Evolutionary conservation across 2,113 vertebrate species (phyloP).

Genomic region (Sus scrofa): DNA sequence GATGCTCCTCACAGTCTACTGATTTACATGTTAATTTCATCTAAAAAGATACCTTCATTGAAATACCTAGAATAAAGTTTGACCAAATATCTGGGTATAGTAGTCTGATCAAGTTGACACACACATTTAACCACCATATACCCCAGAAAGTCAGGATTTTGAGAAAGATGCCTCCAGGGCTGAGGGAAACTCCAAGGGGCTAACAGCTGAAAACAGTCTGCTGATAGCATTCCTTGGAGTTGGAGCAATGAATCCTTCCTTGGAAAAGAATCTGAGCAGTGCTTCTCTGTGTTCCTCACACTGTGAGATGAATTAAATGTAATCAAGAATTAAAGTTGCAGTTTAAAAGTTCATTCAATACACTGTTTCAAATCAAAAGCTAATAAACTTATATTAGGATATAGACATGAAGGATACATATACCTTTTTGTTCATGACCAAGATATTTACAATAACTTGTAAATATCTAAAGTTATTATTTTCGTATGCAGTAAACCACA

Average conservation of each 20-base stretch:
- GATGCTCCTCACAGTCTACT: background rate
- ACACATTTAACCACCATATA: background rate
- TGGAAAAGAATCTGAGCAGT: background rate
- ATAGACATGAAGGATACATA: background rate
- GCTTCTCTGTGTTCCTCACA: background rate
- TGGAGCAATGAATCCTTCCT: background rate
- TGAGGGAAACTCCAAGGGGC: background rate
- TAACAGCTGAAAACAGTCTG: background rate
- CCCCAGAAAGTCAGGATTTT: background rate
- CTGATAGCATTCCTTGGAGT: background rate
- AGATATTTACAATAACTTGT: background rate
- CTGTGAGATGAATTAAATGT: background rate
- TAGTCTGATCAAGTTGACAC: background rate
- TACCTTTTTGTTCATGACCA: background rate
- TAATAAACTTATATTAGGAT: constrained; percentile 19
- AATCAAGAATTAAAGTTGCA: background rate
- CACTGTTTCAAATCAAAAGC: background rate
- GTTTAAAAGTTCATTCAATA: background rate
- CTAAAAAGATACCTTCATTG: background rate
- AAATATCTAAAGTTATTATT: background rate
- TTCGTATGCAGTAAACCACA: background rate
- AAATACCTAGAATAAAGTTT: background rate
- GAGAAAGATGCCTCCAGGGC: background rate
- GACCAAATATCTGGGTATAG: background rate
- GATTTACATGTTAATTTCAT: background rate